Conservation (phyloP, 2,797 vertebrate species). For the Aselliscus stoliczkanus region DNA sequence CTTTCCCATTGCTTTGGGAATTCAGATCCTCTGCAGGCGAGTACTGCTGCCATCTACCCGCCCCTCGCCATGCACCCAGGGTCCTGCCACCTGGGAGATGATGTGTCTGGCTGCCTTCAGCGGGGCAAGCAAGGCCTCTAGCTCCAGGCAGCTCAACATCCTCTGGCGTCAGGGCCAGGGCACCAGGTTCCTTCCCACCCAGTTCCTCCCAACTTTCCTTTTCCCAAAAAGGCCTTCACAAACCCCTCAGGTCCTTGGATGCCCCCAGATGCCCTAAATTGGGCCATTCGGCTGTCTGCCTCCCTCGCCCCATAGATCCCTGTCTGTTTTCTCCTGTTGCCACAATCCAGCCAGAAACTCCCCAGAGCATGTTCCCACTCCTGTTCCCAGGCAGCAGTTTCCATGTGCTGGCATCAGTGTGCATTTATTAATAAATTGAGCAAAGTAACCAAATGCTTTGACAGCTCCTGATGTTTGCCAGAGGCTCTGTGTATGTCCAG, state of each 20-base stretch:
- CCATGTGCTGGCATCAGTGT: constrained; percentile 11
- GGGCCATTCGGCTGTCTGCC: background rate
- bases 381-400: constrained; percentile 58
- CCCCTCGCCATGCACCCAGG: fast-evolving
- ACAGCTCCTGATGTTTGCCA: background rate
- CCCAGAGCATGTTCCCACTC: constrained; percentile 32
- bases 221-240: background rate
- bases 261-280: background rate
- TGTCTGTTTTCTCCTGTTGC: background rate
- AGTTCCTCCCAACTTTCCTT: background rate
- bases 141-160: background rate
- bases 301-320: background rate
- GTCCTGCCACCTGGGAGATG: background rate
- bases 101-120: too few relatives aligned
- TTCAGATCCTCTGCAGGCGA: background rate
- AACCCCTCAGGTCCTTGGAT: background rate
- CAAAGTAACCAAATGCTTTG: constrained; percentile 47
- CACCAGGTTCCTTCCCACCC: background rate
- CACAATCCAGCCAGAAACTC: constrained; percentile 1
- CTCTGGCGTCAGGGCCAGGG: background rate
- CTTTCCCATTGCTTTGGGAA: background rate
- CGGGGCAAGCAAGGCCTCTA: background rate
- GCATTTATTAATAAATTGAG: constrained; percentile 72
- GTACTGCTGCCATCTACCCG: fast-evolving
- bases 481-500: background rate